Evolutionary conservation across 35 echinoderm and acorn worm genomes (phyloP), one percentile per base, ranked within the genome.

Genomic region (Apostichopus parvimensis): DNA sequence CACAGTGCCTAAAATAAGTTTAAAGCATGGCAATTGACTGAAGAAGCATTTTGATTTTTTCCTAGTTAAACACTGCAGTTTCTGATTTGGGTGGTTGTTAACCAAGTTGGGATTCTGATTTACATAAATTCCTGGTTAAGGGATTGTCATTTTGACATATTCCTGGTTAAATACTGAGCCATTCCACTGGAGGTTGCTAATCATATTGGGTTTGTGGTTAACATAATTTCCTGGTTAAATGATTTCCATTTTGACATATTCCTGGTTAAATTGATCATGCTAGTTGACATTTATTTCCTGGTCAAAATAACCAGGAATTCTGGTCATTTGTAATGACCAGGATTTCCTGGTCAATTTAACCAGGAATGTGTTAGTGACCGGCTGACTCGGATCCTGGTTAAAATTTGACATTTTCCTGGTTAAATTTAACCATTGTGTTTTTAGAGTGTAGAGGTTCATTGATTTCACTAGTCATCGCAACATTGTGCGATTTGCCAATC

Each of bases 341-440:
- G 24, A 25, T 25, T 25, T 25, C 24, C 24, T 25, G 24, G 24
- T 25, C 24, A 25, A 25, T 25, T 25, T 25, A 25, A 25, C 79
- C 79, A 82, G 79, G 23, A 82, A 82, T 54, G 17, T 57, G 28
- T 53, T 53, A 10, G 34, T 18, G 12, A 82, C 9, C 28, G 0
- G 5, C 8, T 82, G 55, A 53, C 79, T 7, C 6, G 5, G 26
- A 28, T 53, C 79, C 45, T 82, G 79, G 79, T 82, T 82, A 52
- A 82, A 82, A 82, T 82, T 82, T 11, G 17, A 53, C 79, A 57
- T 57, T 54, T 57, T 45, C 24, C 79, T 82, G 79, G 24, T 82
- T 11, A 82, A 82, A 82, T 82, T 82, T 57, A 54, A 82, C 28
- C 79, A 82, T 81, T 81, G 13, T 82, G 70, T 73, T 73, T 73